phyloP scores from a whole-genome alignment of 1,140 invertebrate species.

The Bombus waltoni region DNA sequence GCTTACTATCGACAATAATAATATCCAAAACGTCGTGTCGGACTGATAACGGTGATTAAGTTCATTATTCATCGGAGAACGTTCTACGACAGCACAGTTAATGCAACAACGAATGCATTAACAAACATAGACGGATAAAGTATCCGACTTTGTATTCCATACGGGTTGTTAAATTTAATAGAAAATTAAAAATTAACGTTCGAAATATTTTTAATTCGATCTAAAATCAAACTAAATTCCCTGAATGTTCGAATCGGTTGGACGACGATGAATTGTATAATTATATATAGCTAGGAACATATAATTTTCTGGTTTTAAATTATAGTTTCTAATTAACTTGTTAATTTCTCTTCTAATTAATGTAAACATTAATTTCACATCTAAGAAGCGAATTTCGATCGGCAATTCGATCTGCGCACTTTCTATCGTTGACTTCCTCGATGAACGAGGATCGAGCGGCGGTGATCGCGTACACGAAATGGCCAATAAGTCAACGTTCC shows the following conservation, averaged over 20 bases:
- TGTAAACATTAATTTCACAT: too few relatives aligned
- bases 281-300: too few relatives aligned
- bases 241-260: neutral
- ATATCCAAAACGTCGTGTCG: neutral
- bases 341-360: too few relatives aligned
- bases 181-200: neutral
- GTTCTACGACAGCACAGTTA: neutral
- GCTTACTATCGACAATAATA: neutral
- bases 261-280: too few relatives aligned
- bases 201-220: too few relatives aligned
- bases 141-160: neutral
- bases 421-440: neutral
- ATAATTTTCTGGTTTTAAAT: neutral
- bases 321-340: neutral
- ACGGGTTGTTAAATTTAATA: neutral
- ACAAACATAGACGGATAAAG: neutral
- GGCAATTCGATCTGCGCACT: neutral
- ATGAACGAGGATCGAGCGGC: too few relatives aligned
- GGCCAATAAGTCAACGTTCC: conserved; percentile 25
- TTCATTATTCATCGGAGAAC: too few relatives aligned
- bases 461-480: neutral
- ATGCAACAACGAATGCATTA: neutral
- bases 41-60: neutral
- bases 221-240: neutral
- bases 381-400: neutral